Evolutionary conservation across 2,113 vertebrate genomes (phyloP).

Genomic region (Thymallus thymallus): DNA sequence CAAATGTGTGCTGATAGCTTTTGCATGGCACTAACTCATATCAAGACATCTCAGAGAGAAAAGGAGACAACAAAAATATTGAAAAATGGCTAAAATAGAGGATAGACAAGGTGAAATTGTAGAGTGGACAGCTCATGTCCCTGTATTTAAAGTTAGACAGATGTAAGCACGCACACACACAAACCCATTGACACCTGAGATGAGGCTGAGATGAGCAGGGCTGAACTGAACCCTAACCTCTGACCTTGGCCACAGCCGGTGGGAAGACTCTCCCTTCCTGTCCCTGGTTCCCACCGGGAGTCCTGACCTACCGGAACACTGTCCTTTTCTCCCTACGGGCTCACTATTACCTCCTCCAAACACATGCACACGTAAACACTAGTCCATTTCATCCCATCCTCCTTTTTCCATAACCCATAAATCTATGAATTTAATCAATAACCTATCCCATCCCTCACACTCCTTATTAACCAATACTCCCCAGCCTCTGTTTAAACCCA

Average conservation of each 20-base stretch:
- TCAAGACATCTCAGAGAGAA: background rate
- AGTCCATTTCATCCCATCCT: background rate
- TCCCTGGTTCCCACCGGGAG: constrained; percentile 17
- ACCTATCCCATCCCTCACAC: background rate
- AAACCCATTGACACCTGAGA: constrained; percentile 22
- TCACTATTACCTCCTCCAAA: background rate
- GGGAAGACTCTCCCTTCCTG: constrained; percentile 25
- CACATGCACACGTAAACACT: constrained; percentile 6
- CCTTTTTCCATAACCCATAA: background rate
- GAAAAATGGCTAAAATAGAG: background rate
- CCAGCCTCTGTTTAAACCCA: background rate
- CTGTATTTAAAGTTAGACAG: background rate
- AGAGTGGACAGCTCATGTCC: background rate
- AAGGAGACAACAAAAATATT: background rate
- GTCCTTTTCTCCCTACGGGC: background rate
- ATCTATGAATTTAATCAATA: background rate
- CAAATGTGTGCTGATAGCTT: background rate
- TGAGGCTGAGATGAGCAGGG: constrained; percentile 6
- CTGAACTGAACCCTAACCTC: constrained; percentile 24
- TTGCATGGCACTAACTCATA: background rate
- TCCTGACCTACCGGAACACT: background rate
- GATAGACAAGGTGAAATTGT: background rate
- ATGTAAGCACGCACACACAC: background rate
- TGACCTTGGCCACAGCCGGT: constrained; percentile 33
- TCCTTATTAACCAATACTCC: background rate